A percentile compares a stretch with the other conserved stretches of the same genome.
These are phyloP conservation scores for Echinarachnius parma DNA, from an alignment of 53 echinoderm and acorn worm genomes.

Conservation along the genomic window DNA sequence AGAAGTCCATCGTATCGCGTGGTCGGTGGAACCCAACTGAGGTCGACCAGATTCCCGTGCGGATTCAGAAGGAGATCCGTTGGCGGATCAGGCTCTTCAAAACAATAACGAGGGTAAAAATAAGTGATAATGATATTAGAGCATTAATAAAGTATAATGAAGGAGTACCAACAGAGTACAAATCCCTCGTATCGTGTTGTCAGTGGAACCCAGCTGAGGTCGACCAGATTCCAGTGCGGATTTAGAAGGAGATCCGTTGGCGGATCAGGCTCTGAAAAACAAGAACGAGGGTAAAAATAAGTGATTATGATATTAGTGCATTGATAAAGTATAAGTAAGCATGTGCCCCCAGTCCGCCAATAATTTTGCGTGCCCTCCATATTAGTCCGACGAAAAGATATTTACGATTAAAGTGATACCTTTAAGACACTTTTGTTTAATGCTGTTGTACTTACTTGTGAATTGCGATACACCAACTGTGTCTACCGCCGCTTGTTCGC, in stretches of 20 bases:
- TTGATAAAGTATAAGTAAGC: too few relatives aligned
- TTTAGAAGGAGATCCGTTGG: slow-evolving; percentile 10
- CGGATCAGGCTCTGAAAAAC: slow-evolving; percentile 20
- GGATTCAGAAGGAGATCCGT: slow-evolving; percentile 20
- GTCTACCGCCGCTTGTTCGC: not conserved
- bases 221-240: slow-evolving; percentile 13
- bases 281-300: too few relatives aligned
- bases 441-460: too few relatives aligned
- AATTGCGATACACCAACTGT: too few relatives aligned
- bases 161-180: slow-evolving; percentile 23
- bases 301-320: too few relatives aligned
- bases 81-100: slow-evolving; percentile 16
- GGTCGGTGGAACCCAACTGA: slow-evolving; percentile 17
- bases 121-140: not conserved
- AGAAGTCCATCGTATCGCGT: not conserved
- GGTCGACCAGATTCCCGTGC: slow-evolving; percentile 12
- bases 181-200: not conserved
- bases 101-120: too few relatives aligned
- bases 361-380: too few relatives aligned
- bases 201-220: slow-evolving; percentile 18
- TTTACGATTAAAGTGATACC: too few relatives aligned
- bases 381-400: too few relatives aligned
- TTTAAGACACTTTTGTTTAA: too few relatives aligned
- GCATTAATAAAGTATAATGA: too few relatives aligned
- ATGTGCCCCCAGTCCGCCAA: too few relatives aligned